Evolutionary conservation across 2,888 invertebrate genomes (phyloP).

Genomic region (Dinocampus coccinellae): DNA sequence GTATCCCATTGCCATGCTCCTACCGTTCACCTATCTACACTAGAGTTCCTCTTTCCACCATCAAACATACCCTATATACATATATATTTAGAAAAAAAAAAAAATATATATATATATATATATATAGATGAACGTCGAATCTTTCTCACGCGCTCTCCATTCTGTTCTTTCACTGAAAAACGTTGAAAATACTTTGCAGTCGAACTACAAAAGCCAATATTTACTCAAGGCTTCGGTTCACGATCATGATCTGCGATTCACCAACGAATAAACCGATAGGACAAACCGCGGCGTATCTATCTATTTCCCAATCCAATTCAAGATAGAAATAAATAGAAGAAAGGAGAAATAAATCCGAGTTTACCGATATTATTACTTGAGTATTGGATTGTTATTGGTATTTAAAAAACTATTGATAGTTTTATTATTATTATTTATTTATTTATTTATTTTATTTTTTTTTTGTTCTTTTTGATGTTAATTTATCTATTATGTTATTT

Average conservation of each 20-base stretch:
- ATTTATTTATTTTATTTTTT: too few species aligned
- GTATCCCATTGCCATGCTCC: slow-evolving; percentile 45
- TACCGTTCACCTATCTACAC: slow-evolving; percentile 37
- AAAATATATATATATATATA: neutral
- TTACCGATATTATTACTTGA: too few species aligned
- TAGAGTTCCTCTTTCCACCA: slow-evolving; percentile 24
- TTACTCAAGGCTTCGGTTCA: slow-evolving; percentile 50
- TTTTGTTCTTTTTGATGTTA: too few species aligned
- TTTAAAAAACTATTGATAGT: too few species aligned
- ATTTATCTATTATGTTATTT: neutral
- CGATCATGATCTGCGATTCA: slow-evolving; percentile 53
- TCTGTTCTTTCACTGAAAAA: slow-evolving; percentile 3
- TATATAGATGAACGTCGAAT: slow-evolving; percentile 14
- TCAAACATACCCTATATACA: slow-evolving; percentile 27
- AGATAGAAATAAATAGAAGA: too few species aligned
- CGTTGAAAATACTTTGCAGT: slow-evolving; percentile 24
- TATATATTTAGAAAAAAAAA: neutral
- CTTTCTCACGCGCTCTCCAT: slow-evolving; percentile 31
- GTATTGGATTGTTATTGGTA: too few species aligned
- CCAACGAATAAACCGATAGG: slow-evolving; percentile 51
- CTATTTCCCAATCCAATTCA: too few species aligned
- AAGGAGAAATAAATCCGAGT: too few species aligned
- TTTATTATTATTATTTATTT: too few species aligned
- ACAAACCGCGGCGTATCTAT: slow-evolving; percentile 14
- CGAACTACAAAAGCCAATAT: slow-evolving; percentile 54